Evolutionary conservation across 1,140 invertebrate genomes (phyloP).

Genomic region (Drosophila setifemur): DNA sequence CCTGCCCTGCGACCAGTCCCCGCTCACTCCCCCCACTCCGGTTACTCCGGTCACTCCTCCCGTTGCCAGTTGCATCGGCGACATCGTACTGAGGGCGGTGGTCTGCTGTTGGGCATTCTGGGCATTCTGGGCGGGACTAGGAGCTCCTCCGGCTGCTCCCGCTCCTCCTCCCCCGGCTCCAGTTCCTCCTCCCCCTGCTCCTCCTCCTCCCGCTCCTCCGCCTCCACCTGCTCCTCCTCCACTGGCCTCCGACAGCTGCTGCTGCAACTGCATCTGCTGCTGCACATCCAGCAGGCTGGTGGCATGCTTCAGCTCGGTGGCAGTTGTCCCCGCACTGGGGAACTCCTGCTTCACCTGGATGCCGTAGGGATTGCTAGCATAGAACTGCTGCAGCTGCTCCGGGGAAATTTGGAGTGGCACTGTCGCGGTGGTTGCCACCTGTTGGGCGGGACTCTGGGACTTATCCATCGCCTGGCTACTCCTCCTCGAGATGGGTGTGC

Average conservation of each 20-base stretch:
- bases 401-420: conserved; percentile 78
- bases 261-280: conserved; percentile 83
- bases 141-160: conserved; percentile 44
- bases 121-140: conserved; percentile 60
- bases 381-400: conserved; percentile 81
- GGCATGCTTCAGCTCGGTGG: conserved; percentile 77
- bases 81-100: conserved; percentile 82
- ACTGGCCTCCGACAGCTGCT: conserved; percentile 69
- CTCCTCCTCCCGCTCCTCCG: conserved; percentile 69
- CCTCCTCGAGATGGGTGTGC: background rate
- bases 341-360: conserved; percentile 84
- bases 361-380: conserved; percentile 76
- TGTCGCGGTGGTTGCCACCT: conserved; percentile 73
- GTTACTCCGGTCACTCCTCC: conserved; percentile 83
- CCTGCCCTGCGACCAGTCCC: conserved; percentile 85
- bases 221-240: conserved; percentile 34
- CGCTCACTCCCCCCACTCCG: conserved; percentile 82
- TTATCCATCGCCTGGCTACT: conserved; percentile 71
- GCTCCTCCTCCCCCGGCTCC: conserved; percentile 3
- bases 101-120: conserved; percentile 83
- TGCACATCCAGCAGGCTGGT: conserved; percentile 76
- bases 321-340: conserved; percentile 39
- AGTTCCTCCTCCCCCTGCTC: conserved; percentile 74
- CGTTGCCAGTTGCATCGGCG: conserved; percentile 83
- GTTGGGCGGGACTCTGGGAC: conserved; percentile 82